A percentile compares a stretch with the other conserved stretches of the same genome.
phyloP scores from a whole-genome alignment of 1,140 invertebrate genomes.

The Antheraea mylitta region DNA sequence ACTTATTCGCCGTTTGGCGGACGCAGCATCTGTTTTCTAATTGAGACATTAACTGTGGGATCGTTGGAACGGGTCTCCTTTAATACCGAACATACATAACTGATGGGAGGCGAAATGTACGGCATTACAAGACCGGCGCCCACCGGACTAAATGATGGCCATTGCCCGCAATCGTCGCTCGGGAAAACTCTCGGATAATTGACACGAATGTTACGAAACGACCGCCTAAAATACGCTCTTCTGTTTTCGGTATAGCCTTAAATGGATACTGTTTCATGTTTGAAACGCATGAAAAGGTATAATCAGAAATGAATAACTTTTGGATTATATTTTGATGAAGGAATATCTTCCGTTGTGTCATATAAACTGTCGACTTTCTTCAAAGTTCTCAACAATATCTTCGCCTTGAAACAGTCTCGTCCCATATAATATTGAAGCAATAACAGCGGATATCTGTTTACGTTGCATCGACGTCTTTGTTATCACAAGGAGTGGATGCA shows the following conservation, averaged over 20 bases:
- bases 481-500: neutral
- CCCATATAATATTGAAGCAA: slow-evolving; percentile 3
- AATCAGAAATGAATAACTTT: too few relatives aligned
- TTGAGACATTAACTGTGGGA: slow-evolving; percentile 67
- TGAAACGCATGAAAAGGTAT: neutral
- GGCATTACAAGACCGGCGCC: slow-evolving; percentile 50
- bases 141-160: slow-evolving; percentile 58
- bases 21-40: slow-evolving; percentile 66
- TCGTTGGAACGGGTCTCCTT: slow-evolving; percentile 53
- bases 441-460: slow-evolving; percentile 1
- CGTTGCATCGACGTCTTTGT: neutral
- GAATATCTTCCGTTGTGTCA: neutral
- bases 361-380: neutral
- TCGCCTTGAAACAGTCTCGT: neutral
- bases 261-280: slow-evolving; percentile 22
- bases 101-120: slow-evolving; percentile 55
- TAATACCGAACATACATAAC: slow-evolving; percentile 65
- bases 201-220: slow-evolving; percentile 59
- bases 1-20: slow-evolving; percentile 48
- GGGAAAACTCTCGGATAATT: slow-evolving; percentile 71
- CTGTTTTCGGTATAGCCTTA: slow-evolving; percentile 36
- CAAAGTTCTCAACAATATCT: neutral
- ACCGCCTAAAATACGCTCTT: slow-evolving; percentile 38
- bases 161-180: slow-evolving; percentile 58
- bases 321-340: too few relatives aligned